These are phyloP conservation scores for Drosophila ohnishii DNA, from an alignment of 1,140 invertebrate genomes.

Conservation along the genomic window DNA sequence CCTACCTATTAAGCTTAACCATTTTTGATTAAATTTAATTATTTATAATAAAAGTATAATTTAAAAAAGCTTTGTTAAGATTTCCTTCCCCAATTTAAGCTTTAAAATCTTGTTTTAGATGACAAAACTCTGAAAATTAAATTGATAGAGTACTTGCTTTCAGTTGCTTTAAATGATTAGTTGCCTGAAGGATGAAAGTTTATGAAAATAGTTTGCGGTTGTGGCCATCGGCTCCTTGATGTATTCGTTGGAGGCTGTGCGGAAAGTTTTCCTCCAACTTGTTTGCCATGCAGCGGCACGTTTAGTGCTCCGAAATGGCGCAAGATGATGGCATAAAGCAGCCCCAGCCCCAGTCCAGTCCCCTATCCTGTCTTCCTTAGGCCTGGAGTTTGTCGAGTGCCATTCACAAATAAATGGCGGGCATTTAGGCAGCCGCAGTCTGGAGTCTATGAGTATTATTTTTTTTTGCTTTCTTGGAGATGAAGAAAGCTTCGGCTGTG, in stretches of 20 bases:
- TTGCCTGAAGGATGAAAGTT: slow-evolving; percentile 43
- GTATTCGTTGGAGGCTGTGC: slow-evolving; percentile 22
- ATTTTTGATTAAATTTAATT: not conserved
- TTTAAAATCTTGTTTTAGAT: not conserved
- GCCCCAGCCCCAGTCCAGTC: not conserved
- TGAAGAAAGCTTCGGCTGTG: slow-evolving; percentile 16
- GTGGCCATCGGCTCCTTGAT: slow-evolving; percentile 17
- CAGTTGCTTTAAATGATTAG: slow-evolving; percentile 46
- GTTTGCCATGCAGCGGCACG: slow-evolving; percentile 57
- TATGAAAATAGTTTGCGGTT: slow-evolving; percentile 49
- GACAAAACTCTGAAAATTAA: slow-evolving; percentile 28
- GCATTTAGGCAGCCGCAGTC: slow-evolving; percentile 66
- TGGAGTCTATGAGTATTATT: slow-evolving; percentile 10
- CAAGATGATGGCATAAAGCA: slow-evolving; percentile 38
- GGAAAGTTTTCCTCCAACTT: slow-evolving; percentile 32
- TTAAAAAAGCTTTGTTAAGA: not conserved
- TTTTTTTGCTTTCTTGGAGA: not conserved
- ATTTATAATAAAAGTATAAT: not conserved
- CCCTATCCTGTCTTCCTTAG: slow-evolving; percentile 24
- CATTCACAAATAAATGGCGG: slow-evolving; percentile 78
- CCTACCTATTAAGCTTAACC: not conserved
- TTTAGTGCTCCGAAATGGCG: slow-evolving; percentile 51
- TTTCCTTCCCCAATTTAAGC: not conserved
- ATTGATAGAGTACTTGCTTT: slow-evolving; percentile 26
- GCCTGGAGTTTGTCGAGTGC: slow-evolving; percentile 50